Evolutionary conservation across 2,888 invertebrate species (phyloP).

Genomic region (Harpalus rubripes): DNA sequence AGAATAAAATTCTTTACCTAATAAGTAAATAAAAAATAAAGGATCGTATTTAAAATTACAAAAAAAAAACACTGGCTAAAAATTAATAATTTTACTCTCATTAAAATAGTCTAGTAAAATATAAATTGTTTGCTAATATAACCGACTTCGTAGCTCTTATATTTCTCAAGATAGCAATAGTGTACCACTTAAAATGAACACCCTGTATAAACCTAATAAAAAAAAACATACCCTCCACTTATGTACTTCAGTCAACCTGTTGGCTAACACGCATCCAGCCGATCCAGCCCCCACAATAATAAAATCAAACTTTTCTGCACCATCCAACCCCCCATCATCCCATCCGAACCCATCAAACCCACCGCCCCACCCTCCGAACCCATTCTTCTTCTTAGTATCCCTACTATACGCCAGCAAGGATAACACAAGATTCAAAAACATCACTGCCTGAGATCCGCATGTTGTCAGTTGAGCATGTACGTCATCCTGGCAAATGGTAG

Average conservation of each 20-base stretch:
- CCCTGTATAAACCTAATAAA: too few species aligned
- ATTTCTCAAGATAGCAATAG: too few species aligned
- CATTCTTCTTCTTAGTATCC: slow-evolving; percentile 72
- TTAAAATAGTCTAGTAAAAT: too few species aligned
- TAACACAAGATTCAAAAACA: slow-evolving; percentile 81
- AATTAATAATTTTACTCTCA: too few species aligned
- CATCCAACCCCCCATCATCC: slow-evolving; percentile 65
- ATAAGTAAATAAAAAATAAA: too few species aligned
- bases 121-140: too few species aligned
- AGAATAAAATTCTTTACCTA: too few species aligned
- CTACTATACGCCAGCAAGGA: slow-evolving; percentile 80
- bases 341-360: slow-evolving; percentile 64
- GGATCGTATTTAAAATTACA: too few species aligned
- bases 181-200: too few species aligned
- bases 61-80: too few species aligned
- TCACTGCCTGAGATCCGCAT: slow-evolving; percentile 80
- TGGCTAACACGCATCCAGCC: slow-evolving; percentile 84
- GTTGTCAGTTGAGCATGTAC: slow-evolving; percentile 79
- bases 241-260: slow-evolving; percentile 82
- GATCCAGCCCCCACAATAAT: slow-evolving; percentile 84
- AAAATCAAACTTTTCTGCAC: slow-evolving; percentile 80
- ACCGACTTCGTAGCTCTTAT: too few species aligned
- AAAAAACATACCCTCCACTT: slow-evolving; percentile 80
- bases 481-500: slow-evolving; percentile 76
- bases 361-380: slow-evolving; percentile 56